These are phyloP conservation scores for Euphonia xanthogaster DNA, from an alignment of 2,797 vertebrate genomes.

Conservation along the genomic window DNA sequence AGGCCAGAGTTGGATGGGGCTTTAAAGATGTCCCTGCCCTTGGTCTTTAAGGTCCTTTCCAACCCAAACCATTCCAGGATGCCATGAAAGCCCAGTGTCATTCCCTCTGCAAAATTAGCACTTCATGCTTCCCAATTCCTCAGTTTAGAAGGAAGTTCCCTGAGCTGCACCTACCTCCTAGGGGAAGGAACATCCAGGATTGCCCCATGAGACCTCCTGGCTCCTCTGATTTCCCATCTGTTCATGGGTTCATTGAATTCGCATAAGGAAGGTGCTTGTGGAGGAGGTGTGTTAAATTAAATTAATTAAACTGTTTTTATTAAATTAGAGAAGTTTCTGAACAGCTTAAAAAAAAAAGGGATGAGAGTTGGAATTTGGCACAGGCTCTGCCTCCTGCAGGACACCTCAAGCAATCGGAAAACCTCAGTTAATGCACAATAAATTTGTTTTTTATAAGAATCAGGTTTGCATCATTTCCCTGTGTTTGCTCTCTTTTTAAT, in stretches of 20 bases:
- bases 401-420: neutral
- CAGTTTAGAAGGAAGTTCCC: neutral
- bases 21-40: neutral
- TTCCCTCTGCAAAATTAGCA: neutral
- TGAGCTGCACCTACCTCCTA: neutral
- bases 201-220: fast-evolving
- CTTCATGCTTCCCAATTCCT: neutral
- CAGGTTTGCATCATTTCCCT: neutral
- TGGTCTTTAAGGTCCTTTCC: neutral
- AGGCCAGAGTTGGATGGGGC: fast-evolving
- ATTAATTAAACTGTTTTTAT: neutral
- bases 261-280: neutral
- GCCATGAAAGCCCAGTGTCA: neutral
- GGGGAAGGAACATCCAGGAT: neutral
- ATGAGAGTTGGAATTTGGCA: neutral
- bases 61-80: neutral
- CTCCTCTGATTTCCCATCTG: neutral
- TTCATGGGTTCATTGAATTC: fast-evolving
- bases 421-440: neutral
- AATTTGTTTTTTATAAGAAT: neutral
- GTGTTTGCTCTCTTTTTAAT: neutral
- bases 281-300: neutral
- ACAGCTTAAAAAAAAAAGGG: neutral
- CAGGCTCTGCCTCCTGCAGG: neutral
- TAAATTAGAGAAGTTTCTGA: neutral